Evolutionary conservation across 2,113 vertebrate species (phyloP).

Genomic region (Chaetodon trifascialis): DNA sequence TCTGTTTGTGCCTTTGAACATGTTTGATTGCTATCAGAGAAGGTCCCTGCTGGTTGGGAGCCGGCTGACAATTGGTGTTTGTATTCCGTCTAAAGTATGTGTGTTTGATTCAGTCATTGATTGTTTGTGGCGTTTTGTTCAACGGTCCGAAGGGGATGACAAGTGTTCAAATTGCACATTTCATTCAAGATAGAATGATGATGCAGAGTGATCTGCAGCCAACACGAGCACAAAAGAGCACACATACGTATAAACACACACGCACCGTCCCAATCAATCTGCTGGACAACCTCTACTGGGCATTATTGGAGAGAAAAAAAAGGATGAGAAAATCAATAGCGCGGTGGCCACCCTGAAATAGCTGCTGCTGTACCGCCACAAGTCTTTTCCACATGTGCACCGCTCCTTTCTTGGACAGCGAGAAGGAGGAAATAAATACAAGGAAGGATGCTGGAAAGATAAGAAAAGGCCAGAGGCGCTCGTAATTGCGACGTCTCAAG

Average conservation of each 20-base stretch:
- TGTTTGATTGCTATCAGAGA: constrained; percentile 53
- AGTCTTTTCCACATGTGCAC: constrained; percentile 35
- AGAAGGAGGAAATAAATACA: constrained; percentile 14
- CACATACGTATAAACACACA: constrained; percentile 34
- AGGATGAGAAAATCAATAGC: constrained; percentile 71
- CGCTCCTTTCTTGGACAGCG: background rate
- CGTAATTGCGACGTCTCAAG: background rate
- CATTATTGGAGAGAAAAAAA: constrained; percentile 71
- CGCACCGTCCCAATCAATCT: constrained; percentile 70
- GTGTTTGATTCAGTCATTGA: constrained; percentile 62
- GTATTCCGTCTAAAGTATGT: constrained; percentile 47
- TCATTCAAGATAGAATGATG: constrained; percentile 59
- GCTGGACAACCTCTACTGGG: constrained; percentile 71
- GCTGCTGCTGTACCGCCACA: constrained; percentile 44
- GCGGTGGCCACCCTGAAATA: constrained; percentile 64
- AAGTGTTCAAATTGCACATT: constrained; percentile 71
- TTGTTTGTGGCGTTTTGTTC: constrained; percentile 59
- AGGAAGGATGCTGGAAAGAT: background rate
- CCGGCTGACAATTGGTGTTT: constrained; percentile 54
- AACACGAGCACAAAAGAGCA: constrained; percentile 42
- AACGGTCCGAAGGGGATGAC: constrained; percentile 39
- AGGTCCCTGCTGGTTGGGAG: constrained; percentile 22
- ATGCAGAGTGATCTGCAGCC: constrained; percentile 44
- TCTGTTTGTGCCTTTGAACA: constrained; percentile 31
- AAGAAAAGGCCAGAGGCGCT: background rate